Conservation (phyloP, 2,113 vertebrate species). For the Calidris pygmaea region DNA sequence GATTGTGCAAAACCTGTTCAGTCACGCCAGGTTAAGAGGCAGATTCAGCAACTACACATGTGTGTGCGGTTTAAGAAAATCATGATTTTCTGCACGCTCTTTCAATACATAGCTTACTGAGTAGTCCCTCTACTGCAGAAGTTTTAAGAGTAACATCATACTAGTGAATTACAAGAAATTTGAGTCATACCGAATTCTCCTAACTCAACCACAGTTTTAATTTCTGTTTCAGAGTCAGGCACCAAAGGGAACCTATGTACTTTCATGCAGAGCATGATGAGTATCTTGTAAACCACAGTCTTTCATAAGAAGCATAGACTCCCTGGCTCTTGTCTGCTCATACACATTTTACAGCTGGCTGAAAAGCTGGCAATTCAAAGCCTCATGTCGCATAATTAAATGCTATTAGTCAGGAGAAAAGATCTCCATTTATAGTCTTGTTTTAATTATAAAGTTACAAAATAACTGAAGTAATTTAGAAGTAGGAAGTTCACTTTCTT, state of each 20-base stretch:
- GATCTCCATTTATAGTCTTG: neutral
- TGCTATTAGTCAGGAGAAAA: neutral
- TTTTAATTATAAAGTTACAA: slow-evolving; percentile 39
- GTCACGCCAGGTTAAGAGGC: neutral
- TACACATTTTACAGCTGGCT: neutral
- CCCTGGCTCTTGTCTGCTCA: neutral
- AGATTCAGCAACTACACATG: neutral
- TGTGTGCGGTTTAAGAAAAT: neutral
- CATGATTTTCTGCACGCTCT: neutral
- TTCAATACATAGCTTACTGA: neutral
- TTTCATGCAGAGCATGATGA: neutral
- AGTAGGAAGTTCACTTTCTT: slow-evolving; percentile 1
- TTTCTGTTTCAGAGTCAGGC: slow-evolving; percentile 24
- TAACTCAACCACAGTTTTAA: neutral
- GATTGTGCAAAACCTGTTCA: neutral
- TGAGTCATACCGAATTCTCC: neutral
- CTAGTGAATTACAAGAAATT: slow-evolving; percentile 26
- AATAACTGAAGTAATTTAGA: neutral
- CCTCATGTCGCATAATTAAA: neutral
- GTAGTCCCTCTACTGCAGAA: neutral
- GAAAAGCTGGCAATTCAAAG: neutral
- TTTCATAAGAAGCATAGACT: neutral
- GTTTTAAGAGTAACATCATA: neutral
- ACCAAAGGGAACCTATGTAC: neutral
- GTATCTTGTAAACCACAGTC: neutral